phyloP scores from a whole-genome alignment of 2,113 vertebrate genomes.

The Illadopsis cleaveri region DNA sequence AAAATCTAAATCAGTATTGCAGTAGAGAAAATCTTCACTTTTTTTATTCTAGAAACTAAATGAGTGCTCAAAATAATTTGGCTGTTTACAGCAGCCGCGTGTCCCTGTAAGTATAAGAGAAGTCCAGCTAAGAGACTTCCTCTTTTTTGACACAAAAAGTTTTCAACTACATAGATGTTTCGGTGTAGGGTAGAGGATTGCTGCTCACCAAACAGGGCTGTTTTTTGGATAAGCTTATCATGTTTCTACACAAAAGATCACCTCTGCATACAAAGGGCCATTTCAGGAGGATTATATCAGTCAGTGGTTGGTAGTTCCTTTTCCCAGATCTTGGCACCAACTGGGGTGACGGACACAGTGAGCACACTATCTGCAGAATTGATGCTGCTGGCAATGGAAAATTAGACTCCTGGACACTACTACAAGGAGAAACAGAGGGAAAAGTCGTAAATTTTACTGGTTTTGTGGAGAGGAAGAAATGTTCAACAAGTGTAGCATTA shows the following conservation, averaged over 20 bases:
- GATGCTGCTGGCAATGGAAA: fast-evolving
- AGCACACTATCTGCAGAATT: not conserved
- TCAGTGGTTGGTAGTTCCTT: not conserved
- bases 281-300: not conserved
- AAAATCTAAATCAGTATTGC: not conserved
- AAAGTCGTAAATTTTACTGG: not conserved
- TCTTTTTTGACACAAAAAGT: too few relatives aligned
- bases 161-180: not conserved
- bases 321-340: not conserved
- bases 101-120: not conserved
- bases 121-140: not conserved
- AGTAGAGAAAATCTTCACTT: not conserved
- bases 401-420: not conserved
- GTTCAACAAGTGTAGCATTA: not conserved
- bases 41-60: not conserved
- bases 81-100: not conserved
- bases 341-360: not conserved
- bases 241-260: not conserved
- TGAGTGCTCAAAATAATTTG: not conserved
- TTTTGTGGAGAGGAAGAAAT: not conserved
- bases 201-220: not conserved
- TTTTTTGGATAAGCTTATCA: not conserved
- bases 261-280: not conserved
- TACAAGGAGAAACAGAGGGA: not conserved
- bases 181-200: not conserved